Conservation (phyloP, 2,797 vertebrate species). For the Lepidocolaptes lacrymiger region DNA sequence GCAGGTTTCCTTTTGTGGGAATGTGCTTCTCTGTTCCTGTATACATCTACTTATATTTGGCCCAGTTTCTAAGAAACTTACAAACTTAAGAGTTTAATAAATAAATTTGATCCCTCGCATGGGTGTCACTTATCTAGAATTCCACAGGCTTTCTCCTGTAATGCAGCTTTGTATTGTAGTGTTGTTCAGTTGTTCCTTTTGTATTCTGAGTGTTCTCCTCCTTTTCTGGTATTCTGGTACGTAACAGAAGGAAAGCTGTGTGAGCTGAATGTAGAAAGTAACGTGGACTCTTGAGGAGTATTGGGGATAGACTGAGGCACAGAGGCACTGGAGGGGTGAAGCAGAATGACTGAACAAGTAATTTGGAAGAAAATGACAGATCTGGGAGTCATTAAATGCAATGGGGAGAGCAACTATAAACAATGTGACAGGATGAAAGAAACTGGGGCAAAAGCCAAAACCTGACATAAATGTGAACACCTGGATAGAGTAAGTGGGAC, state of each 20-base stretch:
- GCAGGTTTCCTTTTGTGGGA: not conserved
- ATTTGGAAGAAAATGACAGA: not conserved
- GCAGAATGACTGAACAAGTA: not conserved
- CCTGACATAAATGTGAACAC: not conserved
- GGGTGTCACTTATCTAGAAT: not conserved
- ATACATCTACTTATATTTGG: not conserved
- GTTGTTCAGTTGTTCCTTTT: not conserved
- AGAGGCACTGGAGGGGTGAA: not conserved
- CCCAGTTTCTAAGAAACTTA: not conserved
- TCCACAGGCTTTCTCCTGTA: not conserved
- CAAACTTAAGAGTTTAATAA: not conserved
- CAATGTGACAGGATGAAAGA: not conserved
- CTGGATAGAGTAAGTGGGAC: not conserved
- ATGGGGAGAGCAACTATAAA: not conserved
- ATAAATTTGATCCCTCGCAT: not conserved
- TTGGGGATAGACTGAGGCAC: not conserved
- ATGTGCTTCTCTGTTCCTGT: not conserved
- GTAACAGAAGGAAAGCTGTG: not conserved
- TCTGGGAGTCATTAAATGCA: slow-evolving; percentile 14
- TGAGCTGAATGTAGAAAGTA: not conserved
- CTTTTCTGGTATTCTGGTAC: not conserved
- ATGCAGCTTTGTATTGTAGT: not conserved
- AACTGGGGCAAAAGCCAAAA: not conserved
- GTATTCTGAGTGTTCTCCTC: not conserved
- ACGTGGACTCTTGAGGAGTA: not conserved